Conservation (phyloP, 2,888 invertebrate genomes). For the Poecilus cupreus region DNA sequence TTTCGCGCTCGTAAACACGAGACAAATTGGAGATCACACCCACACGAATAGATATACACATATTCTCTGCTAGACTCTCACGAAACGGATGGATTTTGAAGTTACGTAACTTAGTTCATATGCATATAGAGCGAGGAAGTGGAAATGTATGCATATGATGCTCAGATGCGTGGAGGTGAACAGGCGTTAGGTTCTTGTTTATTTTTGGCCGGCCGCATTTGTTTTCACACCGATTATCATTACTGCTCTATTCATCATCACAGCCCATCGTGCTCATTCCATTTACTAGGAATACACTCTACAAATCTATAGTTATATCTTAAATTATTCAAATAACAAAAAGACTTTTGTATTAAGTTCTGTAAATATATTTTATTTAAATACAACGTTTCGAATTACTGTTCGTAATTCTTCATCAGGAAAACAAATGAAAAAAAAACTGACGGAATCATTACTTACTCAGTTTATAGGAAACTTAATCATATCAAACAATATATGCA, state of each 20-base stretch:
- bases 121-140: neutral
- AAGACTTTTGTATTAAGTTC: too few species aligned
- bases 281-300: too few species aligned
- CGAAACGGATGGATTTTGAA: neutral
- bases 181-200: constrained; percentile 18
- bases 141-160: neutral
- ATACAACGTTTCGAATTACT: too few species aligned
- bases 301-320: too few species aligned
- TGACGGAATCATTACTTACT: too few species aligned
- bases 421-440: too few species aligned
- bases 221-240: constrained; percentile 35
- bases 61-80: neutral
- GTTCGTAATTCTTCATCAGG: too few species aligned
- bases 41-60: neutral
- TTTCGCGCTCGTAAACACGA: constrained; percentile 23
- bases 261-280: too few species aligned
- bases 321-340: too few species aligned
- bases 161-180: neutral
- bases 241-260: constrained; percentile 27
- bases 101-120: constrained; percentile 11
- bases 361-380: too few species aligned
- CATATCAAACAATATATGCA: too few species aligned
- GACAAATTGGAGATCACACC: constrained; percentile 42
- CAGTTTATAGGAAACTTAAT: too few species aligned
- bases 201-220: constrained; percentile 20